Conservation (phyloP, 2,113 vertebrate genomes). For the Corapipo altera region DNA sequence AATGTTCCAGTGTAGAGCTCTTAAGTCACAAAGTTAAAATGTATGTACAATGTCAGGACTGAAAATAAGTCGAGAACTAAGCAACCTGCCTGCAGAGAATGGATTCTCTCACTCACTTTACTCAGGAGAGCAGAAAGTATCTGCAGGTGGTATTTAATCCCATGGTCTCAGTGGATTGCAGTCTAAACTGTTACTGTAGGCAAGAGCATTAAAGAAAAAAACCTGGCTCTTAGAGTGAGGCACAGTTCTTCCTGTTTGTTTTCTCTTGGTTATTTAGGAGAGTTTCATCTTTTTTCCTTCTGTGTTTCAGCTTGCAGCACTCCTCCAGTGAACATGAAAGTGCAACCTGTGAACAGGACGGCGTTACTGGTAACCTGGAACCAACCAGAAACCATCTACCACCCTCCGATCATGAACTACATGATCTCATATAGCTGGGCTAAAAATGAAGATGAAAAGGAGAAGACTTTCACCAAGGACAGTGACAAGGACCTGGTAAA, state of each 20-base stretch:
- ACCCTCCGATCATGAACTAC: constrained; percentile 94
- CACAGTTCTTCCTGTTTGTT: background rate
- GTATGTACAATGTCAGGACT: background rate
- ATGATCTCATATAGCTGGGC: constrained; percentile 98
- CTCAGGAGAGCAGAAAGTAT: constrained; percentile 36
- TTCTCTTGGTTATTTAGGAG: background rate
- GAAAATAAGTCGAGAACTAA: background rate
- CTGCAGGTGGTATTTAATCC: constrained; percentile 58
- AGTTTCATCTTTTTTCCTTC: background rate
- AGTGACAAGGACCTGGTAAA: constrained; percentile 94
- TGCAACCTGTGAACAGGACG: constrained; percentile 90
- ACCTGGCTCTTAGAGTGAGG: background rate
- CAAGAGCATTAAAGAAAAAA: constrained; percentile 11
- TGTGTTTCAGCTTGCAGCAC: constrained; percentile 87
- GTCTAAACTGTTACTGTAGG: constrained; percentile 9
- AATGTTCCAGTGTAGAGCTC: background rate
- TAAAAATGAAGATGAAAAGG: constrained; percentile 92
- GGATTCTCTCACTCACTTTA: background rate
- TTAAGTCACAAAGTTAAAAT: background rate
- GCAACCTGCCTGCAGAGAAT: background rate
- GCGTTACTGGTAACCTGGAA: constrained; percentile 92
- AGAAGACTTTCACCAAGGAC: constrained; percentile 92
- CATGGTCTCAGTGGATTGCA: constrained; percentile 35
- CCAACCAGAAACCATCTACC: constrained; percentile 88
- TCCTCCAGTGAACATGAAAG: constrained; percentile 94